These are phyloP conservation scores for Arizona elegans DNA, from an alignment of 2,113 vertebrate species.

Conservation along the genomic window DNA sequence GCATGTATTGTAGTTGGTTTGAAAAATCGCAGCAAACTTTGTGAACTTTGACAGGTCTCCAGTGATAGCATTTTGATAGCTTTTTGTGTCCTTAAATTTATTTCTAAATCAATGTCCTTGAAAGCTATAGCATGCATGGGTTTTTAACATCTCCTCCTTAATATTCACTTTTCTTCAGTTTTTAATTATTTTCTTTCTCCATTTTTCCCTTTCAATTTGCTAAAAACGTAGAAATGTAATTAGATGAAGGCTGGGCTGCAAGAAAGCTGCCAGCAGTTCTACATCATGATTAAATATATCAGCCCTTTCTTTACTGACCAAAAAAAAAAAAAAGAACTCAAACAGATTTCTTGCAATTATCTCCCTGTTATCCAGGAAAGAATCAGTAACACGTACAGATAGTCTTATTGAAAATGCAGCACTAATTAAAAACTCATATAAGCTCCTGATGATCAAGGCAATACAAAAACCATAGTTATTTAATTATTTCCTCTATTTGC, in stretches of 20 bases:
- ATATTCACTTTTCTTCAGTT: constrained; percentile 74
- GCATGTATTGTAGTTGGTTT: background rate
- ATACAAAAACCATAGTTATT: constrained; percentile 51
- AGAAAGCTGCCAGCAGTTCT: constrained; percentile 75
- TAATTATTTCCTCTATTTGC: constrained; percentile 67
- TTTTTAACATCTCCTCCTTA: constrained; percentile 71
- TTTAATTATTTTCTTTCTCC: constrained; percentile 78
- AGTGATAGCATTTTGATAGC: constrained; percentile 34
- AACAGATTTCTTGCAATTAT: constrained; percentile 73
- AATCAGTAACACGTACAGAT: constrained; percentile 64
- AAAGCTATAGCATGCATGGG: constrained; percentile 52
- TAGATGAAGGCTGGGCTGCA: constrained; percentile 72
- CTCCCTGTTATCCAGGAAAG: constrained; percentile 71
- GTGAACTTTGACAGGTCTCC: rapidly evolving
- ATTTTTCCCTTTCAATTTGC: constrained; percentile 78
- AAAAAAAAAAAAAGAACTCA: constrained; percentile 14
- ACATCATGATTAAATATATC: constrained; percentile 73
- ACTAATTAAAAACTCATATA: constrained; percentile 77
- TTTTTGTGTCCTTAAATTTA: constrained; percentile 25
- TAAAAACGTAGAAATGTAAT: constrained; percentile 77
- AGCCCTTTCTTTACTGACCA: constrained; percentile 65
- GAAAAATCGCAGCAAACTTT: background rate
- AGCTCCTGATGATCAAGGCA: constrained; percentile 58
- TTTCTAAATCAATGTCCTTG: constrained; percentile 54
- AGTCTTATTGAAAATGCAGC: constrained; percentile 71